Evolutionary conservation across 2,113 vertebrate species (phyloP).

Genomic region (Camarhynchus parvulus): DNA sequence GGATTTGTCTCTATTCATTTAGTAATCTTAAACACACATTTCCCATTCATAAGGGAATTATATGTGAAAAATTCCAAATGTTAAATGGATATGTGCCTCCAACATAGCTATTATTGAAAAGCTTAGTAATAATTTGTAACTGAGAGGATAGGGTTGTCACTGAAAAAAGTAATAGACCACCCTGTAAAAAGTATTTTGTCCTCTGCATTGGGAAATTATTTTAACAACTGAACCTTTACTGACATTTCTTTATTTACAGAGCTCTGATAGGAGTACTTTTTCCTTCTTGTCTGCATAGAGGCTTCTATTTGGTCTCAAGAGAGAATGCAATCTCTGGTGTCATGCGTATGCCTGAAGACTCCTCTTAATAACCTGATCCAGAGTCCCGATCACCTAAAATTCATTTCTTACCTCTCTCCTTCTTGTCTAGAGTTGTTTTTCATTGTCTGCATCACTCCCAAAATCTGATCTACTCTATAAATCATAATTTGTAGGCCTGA

Average conservation of each 20-base stretch:
- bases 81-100: background rate
- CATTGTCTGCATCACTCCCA: background rate
- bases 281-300: background rate
- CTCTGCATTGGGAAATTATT: background rate
- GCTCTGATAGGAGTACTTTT: background rate
- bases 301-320: background rate
- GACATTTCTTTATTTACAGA: background rate
- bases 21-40: background rate
- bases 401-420: background rate
- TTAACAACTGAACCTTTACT: background rate
- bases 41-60: background rate
- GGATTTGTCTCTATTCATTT: background rate
- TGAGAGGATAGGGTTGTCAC: background rate
- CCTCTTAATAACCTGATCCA: conserved; percentile 11
- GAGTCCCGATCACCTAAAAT: background rate
- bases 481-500: background rate
- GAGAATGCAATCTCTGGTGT: background rate
- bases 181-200: conserved; percentile 26
- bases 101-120: background rate
- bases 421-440: background rate
- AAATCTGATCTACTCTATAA: background rate
- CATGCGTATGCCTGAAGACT: background rate
- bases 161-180: background rate
- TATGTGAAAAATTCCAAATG: background rate
- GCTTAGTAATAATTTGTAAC: background rate